A percentile compares a stretch with the other conserved stretches of the same genome.
Conservation (phyloP, 2,888 invertebrate genomes). For the Criorhina ranunculi region DNA sequence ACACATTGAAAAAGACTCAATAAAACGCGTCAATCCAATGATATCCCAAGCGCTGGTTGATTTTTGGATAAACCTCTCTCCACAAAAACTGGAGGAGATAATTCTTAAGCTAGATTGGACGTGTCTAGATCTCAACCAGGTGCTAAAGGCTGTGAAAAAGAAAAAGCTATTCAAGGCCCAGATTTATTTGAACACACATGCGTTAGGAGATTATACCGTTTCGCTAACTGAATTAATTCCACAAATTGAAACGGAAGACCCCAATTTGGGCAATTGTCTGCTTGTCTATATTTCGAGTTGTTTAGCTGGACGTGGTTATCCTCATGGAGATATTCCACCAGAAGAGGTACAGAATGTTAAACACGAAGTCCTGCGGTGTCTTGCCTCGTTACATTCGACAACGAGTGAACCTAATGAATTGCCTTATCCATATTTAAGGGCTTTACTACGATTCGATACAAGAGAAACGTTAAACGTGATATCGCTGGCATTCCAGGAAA, state of each 20-base stretch:
- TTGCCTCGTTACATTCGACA: slow-evolving; percentile 89
- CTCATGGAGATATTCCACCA: slow-evolving; percentile 89
- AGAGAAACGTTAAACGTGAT: slow-evolving; percentile 94
- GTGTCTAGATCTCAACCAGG: slow-evolving; percentile 91
- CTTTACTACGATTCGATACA: slow-evolving; percentile 92
- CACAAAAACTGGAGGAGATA: slow-evolving; percentile 88
- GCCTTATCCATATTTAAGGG: slow-evolving; percentile 90
- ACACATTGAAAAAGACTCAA: slow-evolving; percentile 88
- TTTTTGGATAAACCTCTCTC: slow-evolving; percentile 87
- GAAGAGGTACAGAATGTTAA: slow-evolving; percentile 88
- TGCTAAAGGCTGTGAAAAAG: slow-evolving; percentile 82
- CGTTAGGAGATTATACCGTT: slow-evolving; percentile 90
- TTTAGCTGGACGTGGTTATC: slow-evolving; percentile 93
- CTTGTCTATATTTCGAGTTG: slow-evolving; percentile 95
- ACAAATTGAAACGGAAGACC: slow-evolving; percentile 84
- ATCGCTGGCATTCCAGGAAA: slow-evolving; percentile 93
- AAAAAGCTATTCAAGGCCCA: slow-evolving; percentile 83
- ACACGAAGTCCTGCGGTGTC: slow-evolving; percentile 89
- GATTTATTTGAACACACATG: slow-evolving; percentile 91
- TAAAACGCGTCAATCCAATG: slow-evolving; percentile 88
- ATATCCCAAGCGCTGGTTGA: slow-evolving; percentile 90
- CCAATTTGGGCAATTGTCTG: slow-evolving; percentile 91
- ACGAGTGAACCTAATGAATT: slow-evolving; percentile 87
- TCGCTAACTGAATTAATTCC: slow-evolving; percentile 89
- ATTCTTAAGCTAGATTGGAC: slow-evolving; percentile 90